These are phyloP conservation scores for Drosophila siamana DNA, from an alignment of 2,888 invertebrate species.

Conservation along the genomic window DNA sequence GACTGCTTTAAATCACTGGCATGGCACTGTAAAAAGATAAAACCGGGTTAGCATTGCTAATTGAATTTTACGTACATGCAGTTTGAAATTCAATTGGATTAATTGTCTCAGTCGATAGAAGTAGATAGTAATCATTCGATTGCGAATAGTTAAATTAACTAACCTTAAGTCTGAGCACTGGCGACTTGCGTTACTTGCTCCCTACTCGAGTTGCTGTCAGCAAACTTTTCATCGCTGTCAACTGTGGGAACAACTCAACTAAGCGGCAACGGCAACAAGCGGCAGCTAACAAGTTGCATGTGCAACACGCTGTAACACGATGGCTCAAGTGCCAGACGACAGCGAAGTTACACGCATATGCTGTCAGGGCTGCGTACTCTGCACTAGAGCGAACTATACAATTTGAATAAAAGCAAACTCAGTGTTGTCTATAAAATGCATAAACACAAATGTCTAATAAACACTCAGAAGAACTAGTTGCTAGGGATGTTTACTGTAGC, in stretches of 20 bases:
- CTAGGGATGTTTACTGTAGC: slow-evolving; percentile 8
- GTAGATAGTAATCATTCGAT: not conserved
- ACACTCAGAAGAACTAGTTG: slow-evolving; percentile 11
- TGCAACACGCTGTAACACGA: slow-evolving; percentile 53
- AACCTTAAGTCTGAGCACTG: slow-evolving; percentile 36
- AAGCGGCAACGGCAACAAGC: slow-evolving; percentile 30
- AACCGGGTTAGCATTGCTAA: slow-evolving; percentile 47
- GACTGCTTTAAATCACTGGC: slow-evolving; percentile 18
- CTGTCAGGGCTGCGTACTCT: slow-evolving; percentile 37
- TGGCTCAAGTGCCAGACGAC: too few species aligned
- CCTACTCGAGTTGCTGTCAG: slow-evolving; percentile 58
- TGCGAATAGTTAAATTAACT: slow-evolving; percentile 20
- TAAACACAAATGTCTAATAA: not conserved
- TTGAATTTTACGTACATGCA: not conserved
- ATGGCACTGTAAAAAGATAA: slow-evolving; percentile 58
- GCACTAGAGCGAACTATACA: not conserved
- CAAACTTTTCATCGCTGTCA: slow-evolving; percentile 78
- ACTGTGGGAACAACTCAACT: slow-evolving; percentile 71
- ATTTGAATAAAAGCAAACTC: too few species aligned
- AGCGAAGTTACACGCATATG: slow-evolving; percentile 41
- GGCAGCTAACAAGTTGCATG: slow-evolving; percentile 66
- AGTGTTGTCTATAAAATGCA: not conserved
- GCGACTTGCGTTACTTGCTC: slow-evolving; percentile 30
- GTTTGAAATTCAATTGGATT: not conserved
- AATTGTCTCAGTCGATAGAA: not conserved